Evolutionary conservation across 2,113 vertebrate genomes (phyloP), one percentile per base, ranked within the genome.

Genomic region (Vombatus ursinus): DNA sequence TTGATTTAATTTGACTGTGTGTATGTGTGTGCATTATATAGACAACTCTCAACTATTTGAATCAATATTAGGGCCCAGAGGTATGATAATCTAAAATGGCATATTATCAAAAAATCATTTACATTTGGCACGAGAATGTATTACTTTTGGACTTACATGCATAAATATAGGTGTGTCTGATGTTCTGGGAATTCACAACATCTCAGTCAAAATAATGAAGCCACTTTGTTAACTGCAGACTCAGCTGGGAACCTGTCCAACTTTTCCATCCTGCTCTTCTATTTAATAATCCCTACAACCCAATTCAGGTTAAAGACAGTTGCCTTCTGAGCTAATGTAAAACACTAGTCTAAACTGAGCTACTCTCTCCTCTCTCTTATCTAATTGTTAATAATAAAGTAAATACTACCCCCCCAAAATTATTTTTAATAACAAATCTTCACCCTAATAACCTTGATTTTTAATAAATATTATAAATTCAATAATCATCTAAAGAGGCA

Each of bases 121-220:
- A 52, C 25, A 53, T 90, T 95, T 96, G 89, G 7, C 90, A 94
- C 48, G 47, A 92, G n/a, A 90, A 37, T 94, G 91, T 84, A 84
- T 84, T 93, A 92, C 77, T 97, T 96, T 91, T 97, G 7, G 94
- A 89, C 54, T 61, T 53, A 93, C 26, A 37, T 94, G 48, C 37
- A 84, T 84, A 84, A 77, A 84, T 54, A 50, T 6, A n/a, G 50
- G 90, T 94, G 26, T 95, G 91, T 31, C 68, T 92, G 50, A 94
- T 95, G 96, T 96, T 91, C n/a, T 90, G 11, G 16, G 28, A 96
- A 96, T 92, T 95, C 44, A 47, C 93, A 95, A 95, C 95, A 94
- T 50, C 49, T 94, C 49, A 90, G 24, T 94, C 90, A 91, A 91
- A 93, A 90, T 92, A 94, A 93, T 50, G 49, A 96, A 94, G 89